Evolutionary conservation across 2,888 invertebrate species (phyloP), one percentile per base, ranked within the genome.

Genomic region (Adelognathus sp.): DNA sequence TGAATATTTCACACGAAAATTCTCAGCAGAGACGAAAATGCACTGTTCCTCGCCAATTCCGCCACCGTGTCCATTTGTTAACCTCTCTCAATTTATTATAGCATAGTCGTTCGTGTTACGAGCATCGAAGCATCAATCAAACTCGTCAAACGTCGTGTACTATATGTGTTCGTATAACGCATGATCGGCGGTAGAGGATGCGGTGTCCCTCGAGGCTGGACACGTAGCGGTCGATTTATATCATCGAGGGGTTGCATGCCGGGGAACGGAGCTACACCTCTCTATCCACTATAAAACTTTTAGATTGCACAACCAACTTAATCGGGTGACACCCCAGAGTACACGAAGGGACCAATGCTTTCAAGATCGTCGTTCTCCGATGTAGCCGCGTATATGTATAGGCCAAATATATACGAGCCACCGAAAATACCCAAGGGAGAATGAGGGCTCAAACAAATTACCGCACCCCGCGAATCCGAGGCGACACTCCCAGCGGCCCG

Each of bases 191-290:
- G 63, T 54, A 46, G 14, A 21, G n/a, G n/a, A n/a, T n/a, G 58
- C 71, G 24, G 50, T 64, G 44, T 76, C 79, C 75, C 71, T 71
- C 33, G 76, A 56, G 76, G 79, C 67, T 67, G 75, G 71, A 79
- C 67, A 56, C 72, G 76, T 72, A 66, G 76, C 52, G 75, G 76
- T 76, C 76, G 76, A 79, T 79, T 76, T 79, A 76, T 79, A 79
- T 79, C 66, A 79, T 76, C 67, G 72, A 63, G 76, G 44, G 44
- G n/a, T n/a, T n/a, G n/a, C n/a, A n/a, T 66, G 27, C 61, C 52
- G 7, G 66, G 54, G 54, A 58, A 50, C 39, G 36, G 54, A 31
- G 54, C 60, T 27, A 80, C 44, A n/a, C 44, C 36, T 33, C 60
- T 75, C 58, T 58, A 41, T 54, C 54, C 33, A n/a, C 39, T 69